A percentile compares a stretch with the other conserved stretches of the same genome.
Evolutionary conservation across 2,797 vertebrate species (phyloP).

Genomic region (Varecia variegata): DNA sequence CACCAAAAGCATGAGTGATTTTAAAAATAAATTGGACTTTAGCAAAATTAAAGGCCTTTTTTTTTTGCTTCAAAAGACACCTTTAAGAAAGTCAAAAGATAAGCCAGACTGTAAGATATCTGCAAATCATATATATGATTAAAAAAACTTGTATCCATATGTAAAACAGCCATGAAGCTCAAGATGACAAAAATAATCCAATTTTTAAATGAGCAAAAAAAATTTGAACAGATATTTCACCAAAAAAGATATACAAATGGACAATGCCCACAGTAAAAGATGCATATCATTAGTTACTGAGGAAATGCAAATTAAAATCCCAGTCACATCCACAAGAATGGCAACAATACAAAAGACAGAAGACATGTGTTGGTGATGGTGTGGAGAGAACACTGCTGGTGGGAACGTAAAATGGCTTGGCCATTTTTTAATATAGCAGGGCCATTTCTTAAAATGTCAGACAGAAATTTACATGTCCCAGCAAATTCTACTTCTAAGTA

Average conservation of each 20-base stretch:
- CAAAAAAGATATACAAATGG: not conserved
- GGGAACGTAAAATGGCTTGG: not conserved
- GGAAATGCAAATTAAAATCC: not conserved
- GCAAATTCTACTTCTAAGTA: not conserved
- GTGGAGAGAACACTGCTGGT: rapidly evolving
- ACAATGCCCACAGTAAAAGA: not conserved
- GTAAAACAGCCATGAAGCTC: not conserved
- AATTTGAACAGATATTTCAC: not conserved
- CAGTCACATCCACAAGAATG: not conserved
- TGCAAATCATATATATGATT: not conserved
- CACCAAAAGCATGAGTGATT: not conserved
- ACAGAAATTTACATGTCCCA: not conserved
- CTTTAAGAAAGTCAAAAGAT: not conserved
- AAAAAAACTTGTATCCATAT: not conserved
- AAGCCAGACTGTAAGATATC: not conserved
- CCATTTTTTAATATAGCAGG: not conserved
- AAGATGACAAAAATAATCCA: not conserved
- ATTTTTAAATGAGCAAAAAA: not conserved
- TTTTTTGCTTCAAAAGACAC: not conserved
- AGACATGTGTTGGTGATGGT: not conserved
- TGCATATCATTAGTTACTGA: no score
- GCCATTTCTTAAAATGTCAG: not conserved
- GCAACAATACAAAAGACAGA: not conserved
- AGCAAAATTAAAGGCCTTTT: not conserved
- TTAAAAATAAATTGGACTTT: not conserved